phyloP scores from a whole-genome alignment of 2,888 invertebrate species.

The Brachypalpus laphriformis region DNA sequence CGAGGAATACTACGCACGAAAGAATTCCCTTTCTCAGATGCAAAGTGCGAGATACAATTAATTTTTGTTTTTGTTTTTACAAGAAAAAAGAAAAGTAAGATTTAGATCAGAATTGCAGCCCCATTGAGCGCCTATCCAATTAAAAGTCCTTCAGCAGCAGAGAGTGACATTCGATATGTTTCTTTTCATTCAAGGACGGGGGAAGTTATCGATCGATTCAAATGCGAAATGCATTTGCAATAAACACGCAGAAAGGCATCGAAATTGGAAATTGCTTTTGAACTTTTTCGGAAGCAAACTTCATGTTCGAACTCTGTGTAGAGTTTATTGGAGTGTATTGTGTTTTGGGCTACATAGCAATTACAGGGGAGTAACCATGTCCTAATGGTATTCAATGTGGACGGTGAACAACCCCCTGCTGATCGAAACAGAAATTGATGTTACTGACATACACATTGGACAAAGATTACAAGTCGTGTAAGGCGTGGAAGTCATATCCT shows the following conservation, averaged over 20 bases:
- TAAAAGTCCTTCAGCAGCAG: slow-evolving; percentile 16
- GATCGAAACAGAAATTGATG: slow-evolving; percentile 1
- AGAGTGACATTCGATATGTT: slow-evolving; percentile 2
- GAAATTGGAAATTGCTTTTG: slow-evolving; percentile 31
- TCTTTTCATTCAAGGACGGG: neutral
- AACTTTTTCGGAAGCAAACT: neutral
- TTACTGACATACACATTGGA: slow-evolving; percentile 11
- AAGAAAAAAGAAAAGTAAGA: neutral
- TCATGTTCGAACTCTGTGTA: neutral
- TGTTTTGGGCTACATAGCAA: slow-evolving; percentile 20
- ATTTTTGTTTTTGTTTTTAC: neutral
- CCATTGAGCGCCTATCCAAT: slow-evolving; percentile 22
- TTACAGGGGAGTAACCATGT: neutral
- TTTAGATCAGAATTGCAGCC: neutral
- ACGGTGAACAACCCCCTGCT: slow-evolving; percentile 1
- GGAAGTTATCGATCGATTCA: slow-evolving; percentile 26
- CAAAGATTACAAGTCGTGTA: neutral
- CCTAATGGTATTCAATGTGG: neutral
- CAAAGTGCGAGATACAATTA: neutral
- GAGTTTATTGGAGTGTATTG: neutral
- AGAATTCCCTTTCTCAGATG: neutral
- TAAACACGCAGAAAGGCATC: neutral
- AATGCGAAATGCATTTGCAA: slow-evolving; percentile 21
- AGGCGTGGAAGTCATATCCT: neutral
- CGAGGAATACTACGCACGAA: neutral